Conservation (phyloP, 2,113 vertebrate species). For the Sporophila hypoxantha region DNA sequence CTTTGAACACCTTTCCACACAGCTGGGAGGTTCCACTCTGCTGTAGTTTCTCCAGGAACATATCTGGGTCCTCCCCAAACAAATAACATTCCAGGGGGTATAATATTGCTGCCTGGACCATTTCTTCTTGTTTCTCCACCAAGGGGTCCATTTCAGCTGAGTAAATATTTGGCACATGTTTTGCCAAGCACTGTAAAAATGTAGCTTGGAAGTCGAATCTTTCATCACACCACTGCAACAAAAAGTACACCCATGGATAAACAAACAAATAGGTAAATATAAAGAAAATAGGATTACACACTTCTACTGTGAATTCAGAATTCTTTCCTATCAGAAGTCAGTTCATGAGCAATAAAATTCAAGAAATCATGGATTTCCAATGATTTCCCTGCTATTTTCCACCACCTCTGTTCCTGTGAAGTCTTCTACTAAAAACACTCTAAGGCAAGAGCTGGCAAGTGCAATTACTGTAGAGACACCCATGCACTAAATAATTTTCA, state of each 20-base stretch:
- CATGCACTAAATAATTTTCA: neutral
- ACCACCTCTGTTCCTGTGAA: neutral
- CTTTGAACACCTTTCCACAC: conserved; percentile 95
- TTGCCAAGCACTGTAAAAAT: conserved; percentile 82
- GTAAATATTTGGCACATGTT: conserved; percentile 87
- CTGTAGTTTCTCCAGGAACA: conserved; percentile 85
- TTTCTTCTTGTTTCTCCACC: conserved; percentile 83
- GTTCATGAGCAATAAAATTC: neutral
- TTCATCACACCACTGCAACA: conserved; percentile 82
- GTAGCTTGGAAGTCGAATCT: conserved; percentile 74
- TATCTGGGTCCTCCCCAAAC: conserved; percentile 86
- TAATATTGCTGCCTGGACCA: conserved; percentile 74
- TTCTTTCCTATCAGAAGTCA: neutral
- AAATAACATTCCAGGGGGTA: conserved; percentile 86
- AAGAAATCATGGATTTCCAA: neutral
- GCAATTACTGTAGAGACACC: neutral
- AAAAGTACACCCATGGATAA: neutral
- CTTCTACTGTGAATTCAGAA: neutral
- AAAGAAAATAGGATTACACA: neutral
- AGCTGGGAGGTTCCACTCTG: conserved; percentile 84
- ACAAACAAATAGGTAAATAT: neutral
- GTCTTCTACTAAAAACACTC: neutral
- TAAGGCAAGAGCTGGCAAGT: neutral
- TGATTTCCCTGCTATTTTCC: neutral
- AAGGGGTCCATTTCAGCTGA: conserved; percentile 75